Conservation (phyloP, 2,113 vertebrate genomes). For the Cranoglanis bouderius region DNA sequence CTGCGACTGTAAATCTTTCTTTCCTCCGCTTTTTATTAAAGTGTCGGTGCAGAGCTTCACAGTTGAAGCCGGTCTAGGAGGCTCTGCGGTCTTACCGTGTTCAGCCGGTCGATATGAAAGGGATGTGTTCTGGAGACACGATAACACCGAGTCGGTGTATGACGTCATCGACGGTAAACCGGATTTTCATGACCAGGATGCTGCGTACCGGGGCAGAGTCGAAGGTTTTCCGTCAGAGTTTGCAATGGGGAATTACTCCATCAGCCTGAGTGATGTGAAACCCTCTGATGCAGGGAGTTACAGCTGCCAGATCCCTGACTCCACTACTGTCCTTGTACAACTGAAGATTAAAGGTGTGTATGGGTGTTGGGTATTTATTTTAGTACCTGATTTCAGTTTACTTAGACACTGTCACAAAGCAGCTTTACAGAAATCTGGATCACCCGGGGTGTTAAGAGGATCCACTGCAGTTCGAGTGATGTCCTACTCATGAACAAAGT, state of each 20-base stretch:
- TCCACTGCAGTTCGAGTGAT: no score
- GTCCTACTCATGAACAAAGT: no score
- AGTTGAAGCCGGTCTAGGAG: neutral
- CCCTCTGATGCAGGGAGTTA: neutral
- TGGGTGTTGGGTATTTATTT: neutral
- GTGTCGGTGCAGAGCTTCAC: neutral
- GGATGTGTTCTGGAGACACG: neutral
- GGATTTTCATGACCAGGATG: neutral
- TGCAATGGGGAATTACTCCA: neutral
- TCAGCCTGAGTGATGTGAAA: neutral
- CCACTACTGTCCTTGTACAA: neutral
- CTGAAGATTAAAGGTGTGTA: neutral
- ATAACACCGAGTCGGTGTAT: neutral
- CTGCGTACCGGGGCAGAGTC: neutral
- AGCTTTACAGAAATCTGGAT: no score
- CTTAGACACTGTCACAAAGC: no score
- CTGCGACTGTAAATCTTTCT: no score
- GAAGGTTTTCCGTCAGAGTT: neutral
- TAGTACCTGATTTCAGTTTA: neutral
- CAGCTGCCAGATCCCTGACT: neutral
- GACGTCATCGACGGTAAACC: neutral
- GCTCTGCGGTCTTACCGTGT: neutral
- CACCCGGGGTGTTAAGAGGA: no score
- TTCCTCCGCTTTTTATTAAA: neutral
- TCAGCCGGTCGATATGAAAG: neutral